A percentile compares a stretch with the other conserved stretches of the same genome.
phyloP scores from a whole-genome alignment of 2,113 vertebrate species.

The Nipponia nippon region DNA sequence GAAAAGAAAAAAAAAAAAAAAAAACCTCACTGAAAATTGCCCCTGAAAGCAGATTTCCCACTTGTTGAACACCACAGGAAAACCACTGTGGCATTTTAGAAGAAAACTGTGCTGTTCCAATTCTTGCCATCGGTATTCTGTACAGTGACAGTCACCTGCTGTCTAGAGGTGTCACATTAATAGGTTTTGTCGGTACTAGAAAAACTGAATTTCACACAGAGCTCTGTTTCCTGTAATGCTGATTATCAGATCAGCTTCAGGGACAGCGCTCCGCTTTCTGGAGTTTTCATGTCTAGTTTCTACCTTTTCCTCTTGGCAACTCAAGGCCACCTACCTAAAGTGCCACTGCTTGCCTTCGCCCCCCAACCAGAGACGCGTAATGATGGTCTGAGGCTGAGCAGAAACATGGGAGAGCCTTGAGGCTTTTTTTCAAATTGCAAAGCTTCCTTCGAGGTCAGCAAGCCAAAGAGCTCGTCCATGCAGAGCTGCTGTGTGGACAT shows the following conservation, averaged over 20 bases:
- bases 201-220: background rate
- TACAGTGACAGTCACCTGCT: background rate
- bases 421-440: background rate
- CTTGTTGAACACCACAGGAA: accelerated
- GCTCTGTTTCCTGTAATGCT: background rate
- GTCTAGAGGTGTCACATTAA: background rate
- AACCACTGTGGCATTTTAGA: background rate
- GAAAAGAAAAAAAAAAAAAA: background rate
- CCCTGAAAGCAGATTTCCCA: background rate
- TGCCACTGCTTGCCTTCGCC: background rate
- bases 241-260: accelerated
- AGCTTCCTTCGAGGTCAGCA: background rate
- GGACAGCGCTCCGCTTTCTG: accelerated
- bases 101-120: accelerated
- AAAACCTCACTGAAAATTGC: background rate
- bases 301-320: background rate
- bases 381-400: background rate
- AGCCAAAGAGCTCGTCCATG: background rate
- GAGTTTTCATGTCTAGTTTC: background rate
- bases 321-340: too few relatives aligned
- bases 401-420: accelerated
- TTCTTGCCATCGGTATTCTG: background rate
- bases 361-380: accelerated
- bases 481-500: accelerated
- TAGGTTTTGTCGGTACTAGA: background rate